Evolutionary conservation across 2,888 invertebrate genomes (phyloP).

Genomic region (Oscheius sp.): DNA sequence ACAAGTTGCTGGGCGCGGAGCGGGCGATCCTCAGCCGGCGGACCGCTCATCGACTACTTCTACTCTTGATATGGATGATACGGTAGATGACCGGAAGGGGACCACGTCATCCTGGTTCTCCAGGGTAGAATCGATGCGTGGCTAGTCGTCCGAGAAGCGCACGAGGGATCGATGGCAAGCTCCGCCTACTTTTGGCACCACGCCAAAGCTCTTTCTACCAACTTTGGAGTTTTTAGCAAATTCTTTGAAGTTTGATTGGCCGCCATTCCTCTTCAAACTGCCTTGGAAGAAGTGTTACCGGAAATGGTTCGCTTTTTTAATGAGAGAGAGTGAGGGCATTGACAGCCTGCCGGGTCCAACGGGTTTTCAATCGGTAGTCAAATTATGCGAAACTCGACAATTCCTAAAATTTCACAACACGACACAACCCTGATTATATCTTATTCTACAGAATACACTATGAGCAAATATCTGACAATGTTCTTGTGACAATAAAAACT

Average conservation of each 20-base stretch:
- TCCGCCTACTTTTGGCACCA: slow-evolving; percentile 34
- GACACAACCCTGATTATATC: slow-evolving; percentile 6
- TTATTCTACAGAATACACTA: slow-evolving; percentile 9
- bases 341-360: not conserved
- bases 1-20: slow-evolving; percentile 29
- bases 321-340: slow-evolving; percentile 15
- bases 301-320: slow-evolving; percentile 12
- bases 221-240: slow-evolving; percentile 9
- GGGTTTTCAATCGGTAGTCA: not conserved
- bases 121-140: slow-evolving; percentile 29
- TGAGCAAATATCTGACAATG: slow-evolving; percentile 15
- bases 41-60: slow-evolving; percentile 6
- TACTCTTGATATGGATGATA: not conserved
- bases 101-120: slow-evolving; percentile 30
- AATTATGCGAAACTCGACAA: slow-evolving; percentile 5
- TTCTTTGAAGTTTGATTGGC: not conserved
- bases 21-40: slow-evolving; percentile 19
- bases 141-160: slow-evolving; percentile 30
- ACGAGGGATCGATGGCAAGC: slow-evolving; percentile 34
- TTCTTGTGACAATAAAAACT: no score
- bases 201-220: slow-evolving; percentile 27
- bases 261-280: slow-evolving; percentile 4
- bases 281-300: slow-evolving; percentile 1
- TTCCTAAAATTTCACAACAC: not conserved
- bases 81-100: slow-evolving; percentile 28